These are phyloP conservation scores for Rallus limicola DNA, from an alignment of 2,113 vertebrate genomes.

Conservation along the genomic window DNA sequence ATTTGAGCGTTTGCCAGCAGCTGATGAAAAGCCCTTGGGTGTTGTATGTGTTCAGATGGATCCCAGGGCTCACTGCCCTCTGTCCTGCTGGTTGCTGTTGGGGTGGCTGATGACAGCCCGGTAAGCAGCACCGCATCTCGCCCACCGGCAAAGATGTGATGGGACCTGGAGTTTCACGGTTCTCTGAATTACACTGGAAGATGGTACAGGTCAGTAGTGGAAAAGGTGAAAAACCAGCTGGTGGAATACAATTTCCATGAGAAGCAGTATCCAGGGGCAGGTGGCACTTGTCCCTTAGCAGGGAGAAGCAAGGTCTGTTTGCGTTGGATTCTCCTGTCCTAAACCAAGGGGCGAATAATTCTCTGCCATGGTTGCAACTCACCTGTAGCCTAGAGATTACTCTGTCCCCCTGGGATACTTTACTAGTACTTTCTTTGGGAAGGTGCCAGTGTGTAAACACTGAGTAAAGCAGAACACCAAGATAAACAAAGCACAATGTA, in stretches of 20 bases:
- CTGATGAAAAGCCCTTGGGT: background rate
- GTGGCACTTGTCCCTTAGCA: background rate
- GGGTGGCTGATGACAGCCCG: background rate
- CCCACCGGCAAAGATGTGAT: fast-evolving
- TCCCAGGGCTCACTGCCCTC: background rate
- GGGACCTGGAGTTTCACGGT: background rate
- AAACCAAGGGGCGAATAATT: background rate
- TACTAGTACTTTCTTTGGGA: slow-evolving; percentile 33
- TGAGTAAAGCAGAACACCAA: background rate
- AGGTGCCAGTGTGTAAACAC: slow-evolving; percentile 38
- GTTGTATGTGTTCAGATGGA: background rate
- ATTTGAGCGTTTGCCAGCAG: background rate
- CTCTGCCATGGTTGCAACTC: background rate
- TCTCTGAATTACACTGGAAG: background rate
- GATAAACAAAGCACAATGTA: slow-evolving; percentile 44
- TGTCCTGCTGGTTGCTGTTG: background rate
- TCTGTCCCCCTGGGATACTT: background rate
- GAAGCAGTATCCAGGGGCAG: background rate
- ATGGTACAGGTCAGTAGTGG: background rate
- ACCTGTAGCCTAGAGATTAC: background rate
- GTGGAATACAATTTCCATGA: background rate
- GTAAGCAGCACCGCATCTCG: background rate
- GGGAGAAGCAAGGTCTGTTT: background rate
- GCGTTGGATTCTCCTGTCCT: background rate
- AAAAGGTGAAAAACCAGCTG: background rate